phyloP scores from a whole-genome alignment of 1,140 invertebrate genomes.

The Zaprionus davidi region DNA sequence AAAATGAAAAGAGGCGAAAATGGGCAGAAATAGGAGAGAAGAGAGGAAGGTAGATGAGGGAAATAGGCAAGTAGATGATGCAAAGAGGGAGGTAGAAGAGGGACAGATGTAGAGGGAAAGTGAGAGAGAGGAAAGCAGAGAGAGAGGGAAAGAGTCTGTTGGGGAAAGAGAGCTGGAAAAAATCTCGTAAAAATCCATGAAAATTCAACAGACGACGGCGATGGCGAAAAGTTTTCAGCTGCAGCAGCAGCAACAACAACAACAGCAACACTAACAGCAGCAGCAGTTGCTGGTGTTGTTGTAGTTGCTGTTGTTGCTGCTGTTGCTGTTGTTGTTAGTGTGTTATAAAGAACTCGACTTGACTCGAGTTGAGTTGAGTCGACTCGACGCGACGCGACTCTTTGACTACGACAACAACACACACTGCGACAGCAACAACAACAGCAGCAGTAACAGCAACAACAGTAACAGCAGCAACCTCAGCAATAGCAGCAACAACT shows the following conservation, averaged over 20 bases:
- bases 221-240: slow-evolving; percentile 56
- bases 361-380: slow-evolving; percentile 16
- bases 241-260: slow-evolving; percentile 11
- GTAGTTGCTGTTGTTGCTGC: slow-evolving; percentile 22
- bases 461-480: background rate
- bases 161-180: slow-evolving; percentile 16
- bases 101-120: background rate
- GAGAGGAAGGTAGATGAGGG: background rate
- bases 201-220: slow-evolving; percentile 72
- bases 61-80: background rate
- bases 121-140: background rate
- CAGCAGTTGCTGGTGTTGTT: slow-evolving; percentile 17
- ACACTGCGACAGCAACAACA: background rate
- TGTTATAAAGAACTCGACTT: slow-evolving; percentile 57
- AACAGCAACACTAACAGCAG: no score
- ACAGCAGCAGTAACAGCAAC: background rate
- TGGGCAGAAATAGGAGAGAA: background rate
- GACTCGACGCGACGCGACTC: slow-evolving; percentile 29
- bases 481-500: background rate
- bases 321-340: slow-evolving; percentile 17
- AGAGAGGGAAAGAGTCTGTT: slow-evolving; percentile 2
- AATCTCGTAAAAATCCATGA: slow-evolving; percentile 80
- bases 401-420: slow-evolving; percentile 24
- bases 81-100: slow-evolving; percentile 16
- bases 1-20: slow-evolving; percentile 50